phyloP scores from a whole-genome alignment of 35 echinoderm and acorn worm species.

The Nesometra sesokonis region DNA sequence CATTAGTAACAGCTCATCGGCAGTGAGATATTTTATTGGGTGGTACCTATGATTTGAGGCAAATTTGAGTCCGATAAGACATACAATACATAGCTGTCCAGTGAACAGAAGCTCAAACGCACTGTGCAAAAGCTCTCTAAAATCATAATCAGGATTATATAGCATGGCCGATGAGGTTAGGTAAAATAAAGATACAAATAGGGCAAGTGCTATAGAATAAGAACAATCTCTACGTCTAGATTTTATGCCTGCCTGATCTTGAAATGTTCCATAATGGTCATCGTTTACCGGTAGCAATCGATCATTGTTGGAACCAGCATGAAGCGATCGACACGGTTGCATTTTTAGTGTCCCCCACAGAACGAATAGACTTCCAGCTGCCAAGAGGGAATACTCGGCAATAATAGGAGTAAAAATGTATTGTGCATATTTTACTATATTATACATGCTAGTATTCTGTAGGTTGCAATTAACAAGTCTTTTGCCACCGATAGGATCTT shows the following conservation, averaged over 20 bases:
- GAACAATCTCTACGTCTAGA: not conserved
- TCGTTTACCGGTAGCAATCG: too few relatives aligned
- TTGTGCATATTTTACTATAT: not conserved
- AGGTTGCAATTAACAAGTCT: not conserved
- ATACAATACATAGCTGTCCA: not conserved
- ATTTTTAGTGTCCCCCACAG: not conserved
- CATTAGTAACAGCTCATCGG: not conserved
- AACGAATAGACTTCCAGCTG: not conserved
- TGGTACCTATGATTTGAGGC: not conserved
- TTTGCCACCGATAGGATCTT: too few relatives aligned
- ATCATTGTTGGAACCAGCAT: too few relatives aligned
- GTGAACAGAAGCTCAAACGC: not conserved
- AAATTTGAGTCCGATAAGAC: not conserved
- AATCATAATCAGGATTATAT: not conserved
- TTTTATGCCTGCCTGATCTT: not conserved
- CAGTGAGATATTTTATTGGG: not conserved
- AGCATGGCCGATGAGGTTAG: not conserved
- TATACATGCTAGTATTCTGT: not conserved
- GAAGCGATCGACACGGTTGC: too few relatives aligned
- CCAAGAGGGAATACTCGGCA: not conserved
- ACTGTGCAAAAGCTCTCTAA: not conserved
- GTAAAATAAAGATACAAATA: not conserved
- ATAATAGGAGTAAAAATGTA: not conserved
- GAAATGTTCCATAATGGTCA: not conserved
- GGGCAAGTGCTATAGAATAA: not conserved